Evolutionary conservation across 2,888 invertebrate species (phyloP).

Genomic region (Eupithecia subfuscata): DNA sequence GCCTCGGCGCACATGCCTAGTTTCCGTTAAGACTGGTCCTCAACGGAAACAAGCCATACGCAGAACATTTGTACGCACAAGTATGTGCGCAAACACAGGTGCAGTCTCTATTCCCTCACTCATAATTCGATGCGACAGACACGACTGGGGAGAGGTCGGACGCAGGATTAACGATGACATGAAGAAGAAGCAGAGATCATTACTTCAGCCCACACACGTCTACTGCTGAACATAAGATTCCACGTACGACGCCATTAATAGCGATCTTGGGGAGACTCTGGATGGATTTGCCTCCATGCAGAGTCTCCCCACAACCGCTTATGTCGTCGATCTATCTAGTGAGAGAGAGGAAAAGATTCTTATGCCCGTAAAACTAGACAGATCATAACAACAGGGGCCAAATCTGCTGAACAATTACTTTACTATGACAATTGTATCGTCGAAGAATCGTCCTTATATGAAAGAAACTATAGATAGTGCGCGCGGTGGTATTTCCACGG

Average conservation of each 20-base stretch:
- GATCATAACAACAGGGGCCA: not conserved
- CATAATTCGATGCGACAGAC: not conserved
- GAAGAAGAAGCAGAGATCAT: too few relatives aligned
- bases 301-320: too few relatives aligned
- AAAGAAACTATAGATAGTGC: too few relatives aligned
- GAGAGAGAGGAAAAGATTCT: too few relatives aligned
- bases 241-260: not conserved
- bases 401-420: too few relatives aligned
- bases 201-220: too few relatives aligned
- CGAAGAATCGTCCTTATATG: too few relatives aligned
- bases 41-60: not conserved
- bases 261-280: not conserved
- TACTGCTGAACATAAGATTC: not conserved
- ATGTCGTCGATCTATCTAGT: too few relatives aligned
- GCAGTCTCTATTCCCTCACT: not conserved
- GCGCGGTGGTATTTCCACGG: too few relatives aligned
- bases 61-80: not conserved
- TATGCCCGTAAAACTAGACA: not conserved
- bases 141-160: not conserved
- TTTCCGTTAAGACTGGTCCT: not conserved
- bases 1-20: not conserved
- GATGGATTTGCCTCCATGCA: too few relatives aligned
- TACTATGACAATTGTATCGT: too few relatives aligned
- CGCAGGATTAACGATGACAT: not conserved
- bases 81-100: not conserved